Evolutionary conservation across 2,797 vertebrate species (phyloP), one percentile per base, ranked within the genome.

Genomic region (Taeniopygia guttata): DNA sequence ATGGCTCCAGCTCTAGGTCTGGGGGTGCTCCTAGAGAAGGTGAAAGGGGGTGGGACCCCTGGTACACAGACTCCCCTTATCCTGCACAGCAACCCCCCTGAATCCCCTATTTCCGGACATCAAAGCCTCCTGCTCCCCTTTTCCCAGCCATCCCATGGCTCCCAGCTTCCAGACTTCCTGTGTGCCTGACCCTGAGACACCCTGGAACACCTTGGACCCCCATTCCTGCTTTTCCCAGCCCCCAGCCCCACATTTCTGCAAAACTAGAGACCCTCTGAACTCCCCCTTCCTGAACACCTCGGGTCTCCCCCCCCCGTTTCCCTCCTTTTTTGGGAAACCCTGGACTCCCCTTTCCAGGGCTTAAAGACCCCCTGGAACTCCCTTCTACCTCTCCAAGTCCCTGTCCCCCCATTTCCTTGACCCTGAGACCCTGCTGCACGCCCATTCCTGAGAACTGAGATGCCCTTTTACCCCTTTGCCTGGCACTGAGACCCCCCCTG

Each of bases 231-330:
- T 48, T 48, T 48, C 13, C 43, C 32, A 46, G 42, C 30, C 62
- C 11, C 8, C 42, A 26, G 38, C 63, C 42, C 32, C 43, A 34
- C 19, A 19, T 38, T 68, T 21, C 26, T 30, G 5, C 14, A 68
- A 49, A 38, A 29, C 19, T 10, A 22, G 34, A 68, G 11, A 46
- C 19, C 5, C n/a, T 17, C 48, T 48, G 45, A 27, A 29, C 26
- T 29, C 4, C 42, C 21, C 21, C 11, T 29, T 36, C 13, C n/a
- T 2, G 1, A 11, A 36, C 2, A 67, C 22, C 7, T 34, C 0
- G 0, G 10, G 13, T 67, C 13, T 36, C 26, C 19, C 13, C 13
- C 16, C 13, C 11, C 42, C n/a, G 15, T 5, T 13, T 16, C 38
- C 38, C 38, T 11, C 38, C n/a, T n/a, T 43, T n/a, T n/a, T 8